Percentiles rank a stretch among this genome's conserved stretches.
These are phyloP conservation scores for Onychostoma macrolepis DNA, from an alignment of 2,113 vertebrate genomes.

Conservation along the genomic window DNA sequence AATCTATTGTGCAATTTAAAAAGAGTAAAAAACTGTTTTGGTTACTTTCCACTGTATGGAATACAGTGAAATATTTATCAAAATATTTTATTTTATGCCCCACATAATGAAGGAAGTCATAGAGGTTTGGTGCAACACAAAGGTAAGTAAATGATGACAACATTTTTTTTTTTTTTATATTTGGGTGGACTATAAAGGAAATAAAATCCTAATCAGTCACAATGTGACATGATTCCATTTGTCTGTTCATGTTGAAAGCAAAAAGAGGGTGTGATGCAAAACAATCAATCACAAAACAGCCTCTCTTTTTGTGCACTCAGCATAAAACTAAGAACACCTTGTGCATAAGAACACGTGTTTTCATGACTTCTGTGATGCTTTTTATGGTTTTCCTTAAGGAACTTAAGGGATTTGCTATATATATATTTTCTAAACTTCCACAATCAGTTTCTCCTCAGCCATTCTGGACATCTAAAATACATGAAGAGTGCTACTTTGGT, in stretches of 20 bases:
- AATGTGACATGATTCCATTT: not conserved
- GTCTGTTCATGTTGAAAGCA: not conserved
- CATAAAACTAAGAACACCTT: not conserved
- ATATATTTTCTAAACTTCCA: not conserved
- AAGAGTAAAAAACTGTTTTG: not conserved
- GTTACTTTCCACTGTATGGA: not conserved
- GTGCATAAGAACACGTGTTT: not conserved
- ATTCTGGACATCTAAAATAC: not conserved
- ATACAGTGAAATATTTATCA: not conserved
- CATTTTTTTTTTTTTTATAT: no score
- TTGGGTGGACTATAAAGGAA: not conserved
- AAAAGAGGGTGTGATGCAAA: not conserved
- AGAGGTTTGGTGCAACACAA: not conserved
- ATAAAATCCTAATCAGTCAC: not conserved
- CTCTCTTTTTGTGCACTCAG: not conserved
- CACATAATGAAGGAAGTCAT: not conserved
- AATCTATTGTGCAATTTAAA: not conserved
- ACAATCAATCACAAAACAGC: not conserved
- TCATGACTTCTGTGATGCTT: not conserved
- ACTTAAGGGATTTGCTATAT: not conserved
- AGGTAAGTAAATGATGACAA: no score
- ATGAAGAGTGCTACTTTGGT: not conserved
- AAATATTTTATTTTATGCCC: not conserved
- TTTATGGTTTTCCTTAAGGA: not conserved
- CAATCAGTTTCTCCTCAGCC: not conserved